phyloP scores from a whole-genome alignment of 2,888 invertebrate species.

The Apeira syringaria region DNA sequence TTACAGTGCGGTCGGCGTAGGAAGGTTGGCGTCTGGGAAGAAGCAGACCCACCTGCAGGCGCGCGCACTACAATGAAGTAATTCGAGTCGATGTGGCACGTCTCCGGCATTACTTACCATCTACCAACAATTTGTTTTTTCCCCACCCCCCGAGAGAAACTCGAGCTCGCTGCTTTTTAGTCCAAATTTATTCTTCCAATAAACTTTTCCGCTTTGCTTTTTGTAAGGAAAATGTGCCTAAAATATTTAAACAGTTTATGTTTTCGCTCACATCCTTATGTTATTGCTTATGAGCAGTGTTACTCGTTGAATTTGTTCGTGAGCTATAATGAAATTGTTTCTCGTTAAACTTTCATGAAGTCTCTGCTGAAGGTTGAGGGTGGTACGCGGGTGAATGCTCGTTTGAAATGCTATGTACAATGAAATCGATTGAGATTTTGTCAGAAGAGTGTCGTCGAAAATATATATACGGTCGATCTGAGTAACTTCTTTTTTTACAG shows the following conservation, averaged over 20 bases:
- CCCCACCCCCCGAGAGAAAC: slow-evolving; percentile 64
- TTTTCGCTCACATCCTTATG: slow-evolving; percentile 55
- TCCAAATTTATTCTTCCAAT: slow-evolving; percentile 76
- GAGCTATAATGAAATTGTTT: slow-evolving; percentile 31
- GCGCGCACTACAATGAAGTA: slow-evolving; percentile 63
- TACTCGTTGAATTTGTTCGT: slow-evolving; percentile 28
- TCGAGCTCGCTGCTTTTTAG: slow-evolving; percentile 72
- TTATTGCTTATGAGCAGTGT: slow-evolving; percentile 49
- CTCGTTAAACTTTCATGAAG: slow-evolving; percentile 29
- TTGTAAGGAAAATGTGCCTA: slow-evolving; percentile 63
- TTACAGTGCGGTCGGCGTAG: slow-evolving; percentile 38
- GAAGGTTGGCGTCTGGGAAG: slow-evolving; percentile 24
- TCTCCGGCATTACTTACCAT: slow-evolving; percentile 73
- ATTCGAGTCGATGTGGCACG: slow-evolving; percentile 68
- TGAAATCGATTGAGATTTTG: too few species aligned
- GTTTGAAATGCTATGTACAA: slow-evolving; percentile 9
- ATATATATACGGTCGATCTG: too few species aligned
- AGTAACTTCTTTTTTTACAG: too few species aligned
- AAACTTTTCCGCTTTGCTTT: slow-evolving; percentile 71
- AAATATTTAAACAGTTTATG: slow-evolving; percentile 76
- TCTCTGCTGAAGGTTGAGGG: slow-evolving; percentile 33
- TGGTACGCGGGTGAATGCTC: slow-evolving; percentile 34
- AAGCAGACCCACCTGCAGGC: slow-evolving; percentile 49
- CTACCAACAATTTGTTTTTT: slow-evolving; percentile 77
- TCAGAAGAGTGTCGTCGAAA: too few species aligned